Evolutionary conservation across 1,140 invertebrate species (phyloP).

Genomic region (roundworm (Caenorhabditis elegans)): DNA sequence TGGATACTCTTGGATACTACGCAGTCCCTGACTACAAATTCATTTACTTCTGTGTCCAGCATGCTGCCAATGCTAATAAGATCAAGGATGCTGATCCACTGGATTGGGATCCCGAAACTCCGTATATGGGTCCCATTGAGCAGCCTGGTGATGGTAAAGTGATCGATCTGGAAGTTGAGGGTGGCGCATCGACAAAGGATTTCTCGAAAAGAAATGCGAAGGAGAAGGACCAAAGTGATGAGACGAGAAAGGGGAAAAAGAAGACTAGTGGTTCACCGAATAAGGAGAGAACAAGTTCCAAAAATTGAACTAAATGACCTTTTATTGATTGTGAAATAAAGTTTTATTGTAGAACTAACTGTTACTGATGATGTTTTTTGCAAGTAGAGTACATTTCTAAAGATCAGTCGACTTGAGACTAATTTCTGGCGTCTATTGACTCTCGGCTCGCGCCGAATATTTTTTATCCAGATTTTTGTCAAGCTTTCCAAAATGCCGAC

Average conservation of each 20-base stretch:
- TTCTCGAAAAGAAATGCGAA: neutral
- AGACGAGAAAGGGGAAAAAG: neutral
- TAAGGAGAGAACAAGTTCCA: neutral
- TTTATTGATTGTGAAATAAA: too few relatives aligned
- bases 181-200: neutral
- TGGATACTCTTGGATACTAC: conserved; percentile 38
- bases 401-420: too few relatives aligned
- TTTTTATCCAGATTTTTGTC: too few relatives aligned
- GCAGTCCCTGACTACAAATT: conserved; percentile 47
- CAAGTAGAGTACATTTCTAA: too few relatives aligned
- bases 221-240: neutral
- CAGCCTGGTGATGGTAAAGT: conserved; percentile 19
- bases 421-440: too few relatives aligned
- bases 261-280: neutral
- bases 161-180: neutral
- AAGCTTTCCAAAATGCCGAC: too few relatives aligned
- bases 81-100: conserved; percentile 28
- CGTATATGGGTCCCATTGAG: conserved; percentile 20
- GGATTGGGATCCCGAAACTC: conserved; percentile 37
- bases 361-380: too few relatives aligned
- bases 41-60: conserved; percentile 39
- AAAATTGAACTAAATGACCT: too few relatives aligned
- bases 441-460: too few relatives aligned
- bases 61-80: conserved; percentile 35
- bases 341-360: too few relatives aligned